Base-by-base conservation (phyloP, 2,797 vertebrate species). In the Ispidina picta region DNA sequence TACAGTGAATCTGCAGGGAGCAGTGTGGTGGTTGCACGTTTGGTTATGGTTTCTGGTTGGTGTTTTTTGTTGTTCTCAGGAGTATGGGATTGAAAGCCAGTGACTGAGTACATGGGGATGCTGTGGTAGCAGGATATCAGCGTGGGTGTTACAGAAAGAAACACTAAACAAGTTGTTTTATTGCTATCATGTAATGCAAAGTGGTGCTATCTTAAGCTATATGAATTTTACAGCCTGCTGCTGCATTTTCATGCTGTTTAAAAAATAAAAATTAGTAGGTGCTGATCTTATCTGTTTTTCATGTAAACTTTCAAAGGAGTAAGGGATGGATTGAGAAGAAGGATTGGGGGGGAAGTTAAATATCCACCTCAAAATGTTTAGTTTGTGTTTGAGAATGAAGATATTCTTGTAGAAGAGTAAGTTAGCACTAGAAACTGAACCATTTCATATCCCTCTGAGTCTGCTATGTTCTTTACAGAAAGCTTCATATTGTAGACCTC, bases 1-100 rank as follows among this genome's bases (percentile, higher is more conserved):
- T 23, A 66, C 65, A 94, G 80, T 33, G 70, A 93, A 65, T 83
- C 66, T 87, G 35, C 85, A 93, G 82, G 91, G 94, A 93, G 76
- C 55, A 92, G 46, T 19, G 37, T 85, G 89, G 46, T 66, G 75
- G 64, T 94, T 85, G 26, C 37, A 6, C 25, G 39, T 64, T 68
- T 37, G 35, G 35, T 37, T 37, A 37, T 37, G 35, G 35, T 37
- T 37, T 37, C 35, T 37, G 35, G 35, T 48, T 60, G 19, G 20
- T 10, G 22, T 25, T 41, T 60, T 51, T 76, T 49, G 35, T 37
- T 37, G 35, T 31, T 26, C 8, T 1, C 48, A 80, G 91, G 56
- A 64, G 11, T 77, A 51, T 59, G 35, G 59, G 89, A 23, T 85
- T 95, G 66, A 93, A 88, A 88, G 85, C 89, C 85, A 83, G 51